Percentiles rank a stretch among this genome's conserved stretches.
Conservation (phyloP, 2,113 vertebrate genomes). For the Beaufortia kweichowensis region DNA sequence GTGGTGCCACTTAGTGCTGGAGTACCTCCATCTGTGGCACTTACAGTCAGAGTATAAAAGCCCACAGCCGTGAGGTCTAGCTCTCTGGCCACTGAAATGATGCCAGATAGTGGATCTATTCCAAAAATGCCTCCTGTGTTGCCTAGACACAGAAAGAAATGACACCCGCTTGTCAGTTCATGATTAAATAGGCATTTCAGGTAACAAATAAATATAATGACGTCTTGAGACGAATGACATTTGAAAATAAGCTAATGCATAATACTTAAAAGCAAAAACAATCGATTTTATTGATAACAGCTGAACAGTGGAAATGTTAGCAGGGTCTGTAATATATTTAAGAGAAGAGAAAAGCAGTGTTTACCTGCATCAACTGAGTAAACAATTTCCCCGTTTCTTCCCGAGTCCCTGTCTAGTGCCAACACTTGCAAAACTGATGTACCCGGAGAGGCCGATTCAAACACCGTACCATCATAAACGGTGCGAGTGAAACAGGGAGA, state of each 20-base stretch:
- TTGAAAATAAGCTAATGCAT: constrained; percentile 24
- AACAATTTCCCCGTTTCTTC: constrained; percentile 88
- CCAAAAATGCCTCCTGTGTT: constrained; percentile 88
- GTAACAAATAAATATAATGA: background rate
- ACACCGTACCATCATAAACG: constrained; percentile 84
- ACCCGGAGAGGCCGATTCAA: constrained; percentile 85
- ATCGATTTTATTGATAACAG: constrained; percentile 16
- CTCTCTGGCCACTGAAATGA: constrained; percentile 85
- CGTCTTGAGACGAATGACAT: constrained; percentile 9
- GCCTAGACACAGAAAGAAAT: constrained; percentile 71
- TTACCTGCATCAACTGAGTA: constrained; percentile 90
- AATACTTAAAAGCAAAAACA: background rate
- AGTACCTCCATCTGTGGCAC: constrained; percentile 85
- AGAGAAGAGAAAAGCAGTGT: background rate
- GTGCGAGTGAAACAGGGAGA: constrained; percentile 90
- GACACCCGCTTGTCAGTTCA: background rate
- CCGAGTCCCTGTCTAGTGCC: constrained; percentile 93
- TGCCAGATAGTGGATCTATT: constrained; percentile 88
- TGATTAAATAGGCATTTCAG: background rate
- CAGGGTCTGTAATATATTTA: constrained; percentile 6
- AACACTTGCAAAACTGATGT: constrained; percentile 89
- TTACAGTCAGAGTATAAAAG: constrained; percentile 88
- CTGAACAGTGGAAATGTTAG: constrained; percentile 20
- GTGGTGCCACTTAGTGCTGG: constrained; percentile 86
- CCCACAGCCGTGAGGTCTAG: constrained; percentile 83